Evolutionary conservation across 2,888 invertebrate genomes (phyloP).

Genomic region (Dendrolimus houi): DNA sequence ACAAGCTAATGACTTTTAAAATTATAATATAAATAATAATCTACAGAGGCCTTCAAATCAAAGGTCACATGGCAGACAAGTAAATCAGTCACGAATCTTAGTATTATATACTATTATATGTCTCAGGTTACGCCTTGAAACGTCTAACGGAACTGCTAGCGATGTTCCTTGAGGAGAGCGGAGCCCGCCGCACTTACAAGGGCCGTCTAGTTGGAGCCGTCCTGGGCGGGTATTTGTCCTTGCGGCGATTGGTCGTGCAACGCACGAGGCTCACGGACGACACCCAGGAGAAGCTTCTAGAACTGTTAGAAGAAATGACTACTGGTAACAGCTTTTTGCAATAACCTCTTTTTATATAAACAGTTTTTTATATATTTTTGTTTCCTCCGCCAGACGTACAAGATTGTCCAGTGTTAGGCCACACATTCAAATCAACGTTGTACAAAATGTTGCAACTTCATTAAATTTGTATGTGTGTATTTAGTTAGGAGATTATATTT

Average conservation of each 20-base stretch:
- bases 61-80: no score
- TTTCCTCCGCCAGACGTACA: no score
- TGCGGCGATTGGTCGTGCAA: slow-evolving; percentile 94
- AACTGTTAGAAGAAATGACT: slow-evolving; percentile 96
- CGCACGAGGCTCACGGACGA: slow-evolving; percentile 96
- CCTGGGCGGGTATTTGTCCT: slow-evolving; percentile 94
- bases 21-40: no score
- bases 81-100: no score
- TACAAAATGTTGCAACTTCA: no score
- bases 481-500: no score
- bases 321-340: slow-evolving; percentile 74
- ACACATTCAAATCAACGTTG: no score
- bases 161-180: slow-evolving; percentile 90
- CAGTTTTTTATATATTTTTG: background rate
- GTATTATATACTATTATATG: no score
- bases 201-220: slow-evolving; percentile 91
- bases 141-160: slow-evolving; percentile 92
- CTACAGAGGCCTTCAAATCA: no score
- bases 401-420: no score
- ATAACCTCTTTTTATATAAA: background rate
- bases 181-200: slow-evolving; percentile 93
- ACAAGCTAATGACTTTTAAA: no score
- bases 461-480: no score
- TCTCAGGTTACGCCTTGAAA: slow-evolving; percentile 88
- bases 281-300: slow-evolving; percentile 95